phyloP scores from a whole-genome alignment of 2,113 vertebrate species.

The Pterocles orientalis region DNA sequence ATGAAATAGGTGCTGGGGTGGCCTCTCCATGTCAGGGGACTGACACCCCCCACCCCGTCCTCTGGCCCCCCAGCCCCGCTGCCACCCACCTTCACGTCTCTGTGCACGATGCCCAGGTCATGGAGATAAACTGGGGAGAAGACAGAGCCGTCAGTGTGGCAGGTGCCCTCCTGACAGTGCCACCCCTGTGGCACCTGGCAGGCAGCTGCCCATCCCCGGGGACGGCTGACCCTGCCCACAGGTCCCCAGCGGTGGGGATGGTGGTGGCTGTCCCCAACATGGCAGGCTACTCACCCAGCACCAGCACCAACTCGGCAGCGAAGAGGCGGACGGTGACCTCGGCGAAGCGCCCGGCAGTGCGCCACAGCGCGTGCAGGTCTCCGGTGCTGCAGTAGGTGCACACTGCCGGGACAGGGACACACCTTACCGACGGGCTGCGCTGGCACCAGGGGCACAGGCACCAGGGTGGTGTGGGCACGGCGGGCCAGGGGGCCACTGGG shows the following conservation, averaged over 20 bases:
- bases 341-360: slow-evolving; percentile 79
- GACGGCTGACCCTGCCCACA: background rate
- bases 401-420: slow-evolving; percentile 72
- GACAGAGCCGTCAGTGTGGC: accelerated
- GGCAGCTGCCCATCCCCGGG: background rate
- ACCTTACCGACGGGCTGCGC: background rate
- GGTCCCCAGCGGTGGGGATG: background rate
- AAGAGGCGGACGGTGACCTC: slow-evolving; percentile 88
- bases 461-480: accelerated
- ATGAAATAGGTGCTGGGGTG: background rate
- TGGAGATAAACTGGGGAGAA: slow-evolving; percentile 88
- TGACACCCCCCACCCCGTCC: background rate
- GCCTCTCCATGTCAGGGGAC: background rate
- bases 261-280: background rate
- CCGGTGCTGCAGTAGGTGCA: slow-evolving; percentile 92
- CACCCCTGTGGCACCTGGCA: background rate
- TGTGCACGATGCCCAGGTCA: slow-evolving; percentile 90
- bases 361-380: slow-evolving; percentile 91
- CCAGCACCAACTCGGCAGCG: slow-evolving; percentile 89
- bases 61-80: background rate
- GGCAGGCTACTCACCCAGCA: slow-evolving; percentile 81
- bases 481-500: too few species aligned
- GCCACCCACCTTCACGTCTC: slow-evolving; percentile 89
- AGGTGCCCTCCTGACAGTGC: accelerated
- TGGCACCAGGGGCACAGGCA: background rate